phyloP scores from a whole-genome alignment of 2,888 invertebrate species.

The Hetaerina titia region DNA sequence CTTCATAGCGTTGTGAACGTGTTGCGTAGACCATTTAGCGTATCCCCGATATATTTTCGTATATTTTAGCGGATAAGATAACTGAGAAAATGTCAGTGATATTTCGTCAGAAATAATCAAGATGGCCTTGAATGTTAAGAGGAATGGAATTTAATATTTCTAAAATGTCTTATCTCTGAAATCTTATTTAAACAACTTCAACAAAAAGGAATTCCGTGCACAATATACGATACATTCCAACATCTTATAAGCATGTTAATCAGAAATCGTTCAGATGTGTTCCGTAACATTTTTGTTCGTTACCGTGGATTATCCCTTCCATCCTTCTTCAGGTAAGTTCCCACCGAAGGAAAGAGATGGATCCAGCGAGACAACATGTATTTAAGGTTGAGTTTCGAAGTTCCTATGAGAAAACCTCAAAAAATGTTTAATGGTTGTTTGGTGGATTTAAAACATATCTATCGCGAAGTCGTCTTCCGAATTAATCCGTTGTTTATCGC shows the following conservation, averaged over 20 bases:
- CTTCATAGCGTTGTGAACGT: slow-evolving; percentile 8
- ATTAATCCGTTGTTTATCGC: not conserved
- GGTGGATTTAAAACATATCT: not conserved
- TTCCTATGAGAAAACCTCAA: slow-evolving; percentile 22
- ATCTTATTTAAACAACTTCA: not conserved
- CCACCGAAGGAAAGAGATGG: not conserved
- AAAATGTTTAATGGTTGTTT: not conserved
- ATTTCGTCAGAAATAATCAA: not conserved
- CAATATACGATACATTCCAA: not conserved
- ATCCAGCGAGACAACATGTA: not conserved
- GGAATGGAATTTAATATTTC: not conserved
- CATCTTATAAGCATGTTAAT: not conserved
- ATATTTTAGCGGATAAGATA: not conserved
- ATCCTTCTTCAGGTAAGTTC: not conserved
- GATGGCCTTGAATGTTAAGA: not conserved
- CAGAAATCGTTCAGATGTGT: not conserved
- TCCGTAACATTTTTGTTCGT: not conserved
- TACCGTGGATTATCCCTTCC: not conserved
- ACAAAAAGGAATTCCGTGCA: not conserved
- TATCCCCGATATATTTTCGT: slow-evolving; percentile 61
- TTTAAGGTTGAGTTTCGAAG: not conserved
- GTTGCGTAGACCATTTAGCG: slow-evolving; percentile 18
- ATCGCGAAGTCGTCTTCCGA: not conserved
- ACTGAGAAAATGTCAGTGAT: not conserved
- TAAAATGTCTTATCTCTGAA: not conserved